Percentiles rank a stretch among this genome's conserved stretches.
These are phyloP conservation scores for Meteorus cinctellus DNA, from an alignment of 2,888 invertebrate genomes.

Conservation along the genomic window DNA sequence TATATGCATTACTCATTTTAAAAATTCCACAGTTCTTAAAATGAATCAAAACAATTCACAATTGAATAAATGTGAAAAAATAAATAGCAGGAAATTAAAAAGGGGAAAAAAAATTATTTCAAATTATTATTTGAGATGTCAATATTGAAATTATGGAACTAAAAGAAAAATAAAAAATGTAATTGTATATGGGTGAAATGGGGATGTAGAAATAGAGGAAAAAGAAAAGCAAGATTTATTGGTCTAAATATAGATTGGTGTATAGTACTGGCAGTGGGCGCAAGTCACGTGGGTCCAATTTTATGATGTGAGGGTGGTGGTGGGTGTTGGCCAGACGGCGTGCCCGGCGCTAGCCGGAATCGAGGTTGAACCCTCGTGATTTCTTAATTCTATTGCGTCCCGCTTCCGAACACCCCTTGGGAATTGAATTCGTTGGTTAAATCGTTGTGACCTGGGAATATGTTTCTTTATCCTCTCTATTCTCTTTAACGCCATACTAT, in stretches of 20 bases:
- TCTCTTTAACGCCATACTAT: not conserved
- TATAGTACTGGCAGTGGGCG: constrained; percentile 30
- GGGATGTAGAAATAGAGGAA: constrained; percentile 17
- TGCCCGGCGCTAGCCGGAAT: not conserved
- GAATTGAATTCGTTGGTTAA: constrained; percentile 35
- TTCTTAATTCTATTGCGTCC: constrained; percentile 49
- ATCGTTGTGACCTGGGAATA: constrained; percentile 34
- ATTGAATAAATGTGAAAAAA: too few relatives aligned
- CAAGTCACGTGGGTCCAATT: constrained; percentile 26
- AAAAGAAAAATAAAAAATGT: not conserved
- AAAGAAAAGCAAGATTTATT: not conserved
- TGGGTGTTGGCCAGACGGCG: constrained; percentile 8
- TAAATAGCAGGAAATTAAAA: not conserved
- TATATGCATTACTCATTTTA: too few relatives aligned
- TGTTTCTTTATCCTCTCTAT: constrained; percentile 10
- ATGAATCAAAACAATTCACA: too few relatives aligned
- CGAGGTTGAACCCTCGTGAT: constrained; percentile 47
- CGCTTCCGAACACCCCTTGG: constrained; percentile 34
- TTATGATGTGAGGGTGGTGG: constrained; percentile 18
- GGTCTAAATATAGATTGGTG: constrained; percentile 4
- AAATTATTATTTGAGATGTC: not conserved
- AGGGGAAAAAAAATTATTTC: not conserved
- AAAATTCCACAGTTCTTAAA: too few relatives aligned
- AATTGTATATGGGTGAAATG: not conserved
- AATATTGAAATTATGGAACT: not conserved